phyloP scores from a whole-genome alignment of 1,140 invertebrate species.

The Centruroides sculpturatus region DNA sequence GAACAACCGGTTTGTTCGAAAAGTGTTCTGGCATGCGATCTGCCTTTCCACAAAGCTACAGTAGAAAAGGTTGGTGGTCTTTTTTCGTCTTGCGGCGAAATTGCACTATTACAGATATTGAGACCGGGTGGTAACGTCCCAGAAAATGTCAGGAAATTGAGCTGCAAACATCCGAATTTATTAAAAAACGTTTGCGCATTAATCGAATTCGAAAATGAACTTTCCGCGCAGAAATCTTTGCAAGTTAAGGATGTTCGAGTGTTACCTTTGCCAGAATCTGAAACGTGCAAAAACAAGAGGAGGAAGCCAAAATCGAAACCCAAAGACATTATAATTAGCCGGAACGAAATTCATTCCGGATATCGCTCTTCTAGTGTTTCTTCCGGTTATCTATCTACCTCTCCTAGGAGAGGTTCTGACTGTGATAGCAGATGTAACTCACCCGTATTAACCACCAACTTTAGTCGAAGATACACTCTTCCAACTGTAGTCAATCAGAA shows the following conservation, averaged over 20 bases:
- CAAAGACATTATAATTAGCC: too few species aligned
- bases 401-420: too few species aligned
- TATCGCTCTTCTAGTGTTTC: too few species aligned
- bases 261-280: too few species aligned
- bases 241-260: conserved; percentile 11
- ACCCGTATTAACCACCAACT: too few species aligned
- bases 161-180: conserved; percentile 39
- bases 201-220: conserved; percentile 56
- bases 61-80: conserved; percentile 11
- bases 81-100: conserved; percentile 16
- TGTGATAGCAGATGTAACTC: too few species aligned
- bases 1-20: conserved; percentile 76
- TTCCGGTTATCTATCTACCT: too few species aligned
- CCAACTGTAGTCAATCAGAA: too few species aligned
- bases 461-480: too few species aligned
- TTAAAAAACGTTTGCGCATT: conserved; percentile 9
- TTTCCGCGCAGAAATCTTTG: conserved; percentile 62
- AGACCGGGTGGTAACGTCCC: conserved; percentile 34
- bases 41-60: conserved; percentile 8
- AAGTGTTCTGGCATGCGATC: conserved; percentile 32
- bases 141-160: conserved; percentile 9
- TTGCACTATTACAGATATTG: conserved; percentile 13
- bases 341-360: too few species aligned
- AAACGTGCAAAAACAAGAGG: too few species aligned
- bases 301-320: too few species aligned